Evolutionary conservation across 1,140 invertebrate species (phyloP).

Genomic region (Helicoverpa zea): DNA sequence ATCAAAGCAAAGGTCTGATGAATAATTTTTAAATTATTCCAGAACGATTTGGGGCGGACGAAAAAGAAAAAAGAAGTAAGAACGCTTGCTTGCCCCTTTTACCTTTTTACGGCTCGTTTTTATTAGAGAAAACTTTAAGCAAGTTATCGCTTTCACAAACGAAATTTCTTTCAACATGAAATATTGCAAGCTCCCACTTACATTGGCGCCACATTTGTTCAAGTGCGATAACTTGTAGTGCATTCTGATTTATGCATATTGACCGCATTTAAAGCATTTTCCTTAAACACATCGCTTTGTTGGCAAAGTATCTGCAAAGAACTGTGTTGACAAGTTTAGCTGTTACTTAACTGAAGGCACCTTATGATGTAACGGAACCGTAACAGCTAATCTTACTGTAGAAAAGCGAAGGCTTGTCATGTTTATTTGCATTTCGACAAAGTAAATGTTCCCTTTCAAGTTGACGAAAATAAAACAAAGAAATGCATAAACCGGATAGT

Average conservation of each 20-base stretch:
- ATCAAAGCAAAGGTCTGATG: conserved; percentile 64
- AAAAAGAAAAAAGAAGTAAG: conserved; percentile 99
- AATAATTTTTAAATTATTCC: conserved; percentile 88
- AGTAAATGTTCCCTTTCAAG: conserved; percentile 38
- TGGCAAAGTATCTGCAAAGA: conserved; percentile 73
- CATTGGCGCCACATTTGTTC: conserved; percentile 72
- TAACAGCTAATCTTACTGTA: conserved; percentile 78
- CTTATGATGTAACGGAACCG: conserved; percentile 21
- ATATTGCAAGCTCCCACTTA: conserved; percentile 58
- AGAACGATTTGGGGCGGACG: conserved; percentile 96
- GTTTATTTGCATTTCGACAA: conserved; percentile 76
- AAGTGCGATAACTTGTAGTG: conserved; percentile 82
- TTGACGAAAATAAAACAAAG: not conserved
- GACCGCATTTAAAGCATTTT: conserved; percentile 78
- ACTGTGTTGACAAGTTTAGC: conserved; percentile 74
- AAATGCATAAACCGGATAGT: conserved; percentile 37
- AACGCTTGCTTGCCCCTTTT: conserved; percentile 87
- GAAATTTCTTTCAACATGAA: conserved; percentile 68
- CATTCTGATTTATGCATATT: conserved; percentile 80
- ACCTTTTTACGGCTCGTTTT: conserved; percentile 85
- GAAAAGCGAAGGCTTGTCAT: conserved; percentile 76
- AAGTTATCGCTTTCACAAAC: conserved; percentile 82
- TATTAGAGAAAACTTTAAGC: conserved; percentile 76
- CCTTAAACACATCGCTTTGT: conserved; percentile 83
- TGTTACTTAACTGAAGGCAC: conserved; percentile 61